phyloP scores from a whole-genome alignment of 1,140 invertebrate species.

The Chrysoperla carnea region DNA sequence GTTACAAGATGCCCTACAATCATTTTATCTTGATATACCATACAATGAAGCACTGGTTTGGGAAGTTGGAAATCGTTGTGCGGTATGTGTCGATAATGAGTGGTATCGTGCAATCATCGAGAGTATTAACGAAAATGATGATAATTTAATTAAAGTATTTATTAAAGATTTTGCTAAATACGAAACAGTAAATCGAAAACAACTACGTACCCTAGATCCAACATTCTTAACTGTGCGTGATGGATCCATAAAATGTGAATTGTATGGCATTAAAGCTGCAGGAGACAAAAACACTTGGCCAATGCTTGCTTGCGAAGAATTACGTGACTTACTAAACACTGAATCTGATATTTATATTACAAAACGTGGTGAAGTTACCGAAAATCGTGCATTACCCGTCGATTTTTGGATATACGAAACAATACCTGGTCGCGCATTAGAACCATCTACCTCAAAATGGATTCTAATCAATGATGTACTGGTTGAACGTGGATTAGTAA shows the following conservation, averaged over 20 bases:
- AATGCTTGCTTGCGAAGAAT: slow-evolving; percentile 25
- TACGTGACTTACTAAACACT: slow-evolving; percentile 19
- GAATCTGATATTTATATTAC: slow-evolving; percentile 13
- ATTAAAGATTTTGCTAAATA: slow-evolving; percentile 30
- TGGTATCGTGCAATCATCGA: slow-evolving; percentile 31
- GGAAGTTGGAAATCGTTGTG: slow-evolving; percentile 25
- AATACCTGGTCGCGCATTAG: slow-evolving; percentile 22
- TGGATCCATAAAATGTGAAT: slow-evolving; percentile 31
- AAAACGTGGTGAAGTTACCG: slow-evolving; percentile 23
- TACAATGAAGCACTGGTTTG: slow-evolving; percentile 15
- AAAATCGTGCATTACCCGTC: slow-evolving; percentile 27
- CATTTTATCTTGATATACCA: too few relatives aligned
- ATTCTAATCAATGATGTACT: slow-evolving; percentile 31
- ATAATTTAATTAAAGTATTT: slow-evolving; percentile 22
- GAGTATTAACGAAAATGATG: slow-evolving; percentile 14
- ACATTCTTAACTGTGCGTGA: slow-evolving; percentile 23
- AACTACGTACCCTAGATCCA: slow-evolving; percentile 22
- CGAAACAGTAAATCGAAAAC: slow-evolving; percentile 20
- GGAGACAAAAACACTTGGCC: slow-evolving; percentile 30
- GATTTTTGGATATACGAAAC: slow-evolving; percentile 32
- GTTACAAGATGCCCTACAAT: too few relatives aligned
- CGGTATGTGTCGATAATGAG: slow-evolving; percentile 24
- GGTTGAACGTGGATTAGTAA: slow-evolving; percentile 30
- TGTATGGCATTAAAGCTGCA: slow-evolving; percentile 32
- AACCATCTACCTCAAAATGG: slow-evolving; percentile 28